A percentile compares a stretch with the other conserved stretches of the same genome.
phyloP scores from a whole-genome alignment of 1,140 invertebrate species.

The Cydia splendana region DNA sequence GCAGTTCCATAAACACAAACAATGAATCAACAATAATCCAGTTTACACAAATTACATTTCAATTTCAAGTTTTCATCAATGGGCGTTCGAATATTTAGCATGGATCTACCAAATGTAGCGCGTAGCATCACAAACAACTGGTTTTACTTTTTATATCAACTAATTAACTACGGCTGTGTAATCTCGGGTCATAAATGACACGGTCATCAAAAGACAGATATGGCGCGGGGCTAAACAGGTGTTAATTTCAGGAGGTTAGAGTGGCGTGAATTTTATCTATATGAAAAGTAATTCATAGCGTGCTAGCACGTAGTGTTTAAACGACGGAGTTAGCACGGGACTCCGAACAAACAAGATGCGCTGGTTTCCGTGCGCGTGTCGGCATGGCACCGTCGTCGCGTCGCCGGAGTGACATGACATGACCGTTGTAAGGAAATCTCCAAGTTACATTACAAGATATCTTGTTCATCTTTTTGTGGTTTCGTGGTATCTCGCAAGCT shows the following conservation, averaged over 20 bases:
- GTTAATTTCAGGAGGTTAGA: slow-evolving; percentile 80
- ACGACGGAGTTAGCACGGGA: slow-evolving; percentile 75
- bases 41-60: slow-evolving; percentile 31
- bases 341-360: slow-evolving; percentile 72
- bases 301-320: slow-evolving; percentile 77
- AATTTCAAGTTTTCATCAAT: slow-evolving; percentile 25
- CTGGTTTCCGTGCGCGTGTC: slow-evolving; percentile 47
- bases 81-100: slow-evolving; percentile 26
- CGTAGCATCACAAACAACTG: slow-evolving; percentile 18
- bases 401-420: slow-evolving; percentile 36
- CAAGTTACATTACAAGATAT: neutral
- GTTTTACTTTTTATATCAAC: slow-evolving; percentile 29
- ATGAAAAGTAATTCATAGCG: slow-evolving; percentile 79
- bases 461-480: neutral
- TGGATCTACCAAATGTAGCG: slow-evolving; percentile 15
- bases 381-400: slow-evolving; percentile 38
- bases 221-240: slow-evolving; percentile 72
- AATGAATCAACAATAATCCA: slow-evolving; percentile 32
- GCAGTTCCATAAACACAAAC: slow-evolving; percentile 24
- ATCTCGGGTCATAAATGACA: slow-evolving; percentile 45
- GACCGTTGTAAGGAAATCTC: slow-evolving; percentile 3
- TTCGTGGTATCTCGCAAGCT: neutral
- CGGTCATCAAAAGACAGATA: slow-evolving; percentile 57
- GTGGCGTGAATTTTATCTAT: slow-evolving; percentile 80
- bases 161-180: slow-evolving; percentile 44